phyloP scores from a whole-genome alignment of 2,113 vertebrate species.

The Kryptolebias marmoratus region DNA sequence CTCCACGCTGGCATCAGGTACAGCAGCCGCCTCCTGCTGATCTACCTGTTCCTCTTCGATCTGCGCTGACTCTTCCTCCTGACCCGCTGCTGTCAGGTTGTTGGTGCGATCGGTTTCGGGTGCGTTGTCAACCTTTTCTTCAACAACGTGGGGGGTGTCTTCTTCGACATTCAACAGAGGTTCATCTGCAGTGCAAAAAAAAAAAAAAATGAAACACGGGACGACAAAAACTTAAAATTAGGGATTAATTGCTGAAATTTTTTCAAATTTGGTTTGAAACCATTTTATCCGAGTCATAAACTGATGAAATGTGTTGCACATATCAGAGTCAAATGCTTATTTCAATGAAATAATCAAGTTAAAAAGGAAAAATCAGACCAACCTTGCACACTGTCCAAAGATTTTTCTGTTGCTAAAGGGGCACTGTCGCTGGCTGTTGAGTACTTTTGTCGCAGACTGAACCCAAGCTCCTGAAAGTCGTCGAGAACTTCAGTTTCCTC shows the following conservation, averaged over 20 bases:
- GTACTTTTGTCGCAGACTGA: conserved; percentile 87
- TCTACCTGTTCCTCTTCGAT: conserved; percentile 20
- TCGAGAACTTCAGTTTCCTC: conserved; percentile 87
- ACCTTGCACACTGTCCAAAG: conserved; percentile 57
- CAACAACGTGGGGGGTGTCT: background rate
- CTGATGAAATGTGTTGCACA: background rate
- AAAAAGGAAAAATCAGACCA: conserved; percentile 26
- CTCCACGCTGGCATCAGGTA: conserved; percentile 58
- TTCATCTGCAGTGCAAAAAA: conserved; percentile 36
- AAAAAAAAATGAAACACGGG: background rate
- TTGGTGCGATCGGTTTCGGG: conserved; percentile 26
- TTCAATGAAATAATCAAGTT: background rate
- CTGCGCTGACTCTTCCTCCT: conserved; percentile 19
- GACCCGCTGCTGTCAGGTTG: conserved; percentile 21
- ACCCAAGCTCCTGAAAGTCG: conserved; percentile 91
- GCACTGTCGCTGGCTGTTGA: conserved; percentile 77
- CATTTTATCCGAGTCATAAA: conserved; percentile 3
- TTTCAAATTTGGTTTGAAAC: conserved; percentile 12
- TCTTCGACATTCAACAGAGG: conserved; percentile 28
- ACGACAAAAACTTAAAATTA: too few species aligned
- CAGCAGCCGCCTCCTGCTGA: conserved; percentile 21
- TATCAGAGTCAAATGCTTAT: background rate
- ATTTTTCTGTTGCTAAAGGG: conserved; percentile 60
- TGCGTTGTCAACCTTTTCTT: conserved; percentile 9
- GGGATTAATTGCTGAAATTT: too few species aligned